These are phyloP conservation scores for Prionace glauca DNA, from an alignment of 2,797 vertebrate species.

Conservation along the genomic window DNA sequence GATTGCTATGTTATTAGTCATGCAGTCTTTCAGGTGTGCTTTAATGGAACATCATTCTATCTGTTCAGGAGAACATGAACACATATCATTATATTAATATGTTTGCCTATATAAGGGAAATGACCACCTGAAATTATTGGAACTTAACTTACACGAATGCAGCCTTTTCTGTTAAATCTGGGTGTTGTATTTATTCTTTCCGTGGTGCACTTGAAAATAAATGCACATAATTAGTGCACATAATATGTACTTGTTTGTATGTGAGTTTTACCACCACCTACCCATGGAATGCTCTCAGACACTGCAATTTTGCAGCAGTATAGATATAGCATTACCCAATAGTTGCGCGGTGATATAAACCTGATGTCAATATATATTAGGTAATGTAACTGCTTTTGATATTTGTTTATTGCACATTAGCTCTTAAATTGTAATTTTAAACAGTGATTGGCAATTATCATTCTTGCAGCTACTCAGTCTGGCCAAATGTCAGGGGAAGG, in stretches of 20 bases:
- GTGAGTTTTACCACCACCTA: not conserved
- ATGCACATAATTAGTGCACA: not conserved
- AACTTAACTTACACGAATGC: not conserved
- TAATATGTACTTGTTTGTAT: not conserved
- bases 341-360: not conserved
- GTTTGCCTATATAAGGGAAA: not conserved
- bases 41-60: not conserved
- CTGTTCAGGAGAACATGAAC: not conserved
- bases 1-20: not conserved
- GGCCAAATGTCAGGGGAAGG: slow-evolving; percentile 99
- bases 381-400: not conserved
- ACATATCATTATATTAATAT: not conserved
- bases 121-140: not conserved
- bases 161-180: not conserved
- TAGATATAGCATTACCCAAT: not conserved
- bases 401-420: not conserved
- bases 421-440: not conserved
- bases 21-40: not conserved
- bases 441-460: not conserved
- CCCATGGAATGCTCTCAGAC: not conserved
- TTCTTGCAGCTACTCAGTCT: slow-evolving; percentile 76
- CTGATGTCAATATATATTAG: not conserved
- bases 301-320: not conserved
- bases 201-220: not conserved
- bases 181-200: not conserved